These are phyloP conservation scores for Heteractis magnifica DNA, from an alignment of 92 coral and sea anemone genomes.

Conservation along the genomic window DNA sequence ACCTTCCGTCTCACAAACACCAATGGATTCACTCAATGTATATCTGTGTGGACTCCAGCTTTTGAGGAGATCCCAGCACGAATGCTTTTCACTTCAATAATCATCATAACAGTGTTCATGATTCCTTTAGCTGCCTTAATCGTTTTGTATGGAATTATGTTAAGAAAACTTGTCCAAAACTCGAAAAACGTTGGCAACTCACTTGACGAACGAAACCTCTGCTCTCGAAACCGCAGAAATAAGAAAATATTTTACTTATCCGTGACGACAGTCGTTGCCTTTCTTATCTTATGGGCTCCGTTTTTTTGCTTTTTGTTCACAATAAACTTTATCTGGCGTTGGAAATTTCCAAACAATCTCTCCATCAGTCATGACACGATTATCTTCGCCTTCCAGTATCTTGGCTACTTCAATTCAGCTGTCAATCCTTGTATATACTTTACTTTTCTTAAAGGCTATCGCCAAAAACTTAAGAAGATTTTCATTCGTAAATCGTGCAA, in stretches of 20 bases:
- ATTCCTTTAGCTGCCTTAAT: neutral
- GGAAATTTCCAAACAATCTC: neutral
- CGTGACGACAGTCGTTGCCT: neutral
- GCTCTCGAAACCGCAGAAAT: neutral
- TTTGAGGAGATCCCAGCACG: neutral
- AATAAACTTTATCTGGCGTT: neutral
- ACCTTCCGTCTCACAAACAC: neutral
- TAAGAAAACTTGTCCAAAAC: neutral
- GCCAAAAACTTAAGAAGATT: neutral
- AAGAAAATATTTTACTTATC: neutral
- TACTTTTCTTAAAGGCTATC: neutral
- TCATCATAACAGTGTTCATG: neutral
- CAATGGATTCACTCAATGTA: neutral
- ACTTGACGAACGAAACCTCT: neutral
- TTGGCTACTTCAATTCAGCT: constrained; percentile 1
- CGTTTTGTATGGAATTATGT: neutral
- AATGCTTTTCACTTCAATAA: neutral
- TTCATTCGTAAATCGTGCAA: neutral
- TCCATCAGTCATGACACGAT: neutral
- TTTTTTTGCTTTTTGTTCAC: neutral
- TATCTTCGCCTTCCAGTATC: neutral
- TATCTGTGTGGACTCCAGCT: neutral
- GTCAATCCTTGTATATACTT: constrained; percentile 13
- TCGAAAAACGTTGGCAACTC: neutral
- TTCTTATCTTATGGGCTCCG: constrained; percentile 2